These are phyloP conservation scores for Reticulitermes lucifugus DNA, from an alignment of 2,888 invertebrate species.

Conservation along the genomic window DNA sequence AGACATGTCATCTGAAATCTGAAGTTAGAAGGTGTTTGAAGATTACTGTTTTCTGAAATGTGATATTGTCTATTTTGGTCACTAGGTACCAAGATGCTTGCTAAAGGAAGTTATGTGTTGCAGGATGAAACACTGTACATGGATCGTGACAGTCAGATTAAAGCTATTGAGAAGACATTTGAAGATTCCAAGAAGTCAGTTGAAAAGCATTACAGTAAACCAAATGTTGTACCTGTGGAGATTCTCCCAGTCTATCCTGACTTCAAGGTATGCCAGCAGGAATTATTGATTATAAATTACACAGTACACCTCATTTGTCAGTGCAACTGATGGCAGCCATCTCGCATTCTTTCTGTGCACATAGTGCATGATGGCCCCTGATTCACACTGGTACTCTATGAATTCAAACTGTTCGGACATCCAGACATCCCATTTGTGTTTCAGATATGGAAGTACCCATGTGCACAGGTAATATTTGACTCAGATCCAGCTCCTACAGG, in stretches of 20 bases:
- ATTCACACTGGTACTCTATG: not conserved
- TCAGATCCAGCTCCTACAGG: constrained; percentile 96
- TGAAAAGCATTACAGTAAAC: constrained; percentile 95
- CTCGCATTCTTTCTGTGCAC: not conserved
- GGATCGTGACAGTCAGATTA: constrained; percentile 97
- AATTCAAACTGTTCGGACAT: too few relatives aligned
- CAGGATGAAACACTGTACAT: constrained; percentile 94
- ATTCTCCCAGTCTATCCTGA: constrained; percentile 92
- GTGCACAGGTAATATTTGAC: constrained; percentile 98
- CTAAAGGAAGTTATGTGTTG: constrained; percentile 40
- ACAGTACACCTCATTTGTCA: too few relatives aligned
- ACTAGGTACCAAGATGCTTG: too few relatives aligned
- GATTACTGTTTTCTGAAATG: too few relatives aligned
- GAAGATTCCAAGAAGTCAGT: constrained; percentile 87
- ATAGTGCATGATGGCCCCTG: not conserved
- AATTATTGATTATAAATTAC: not conserved
- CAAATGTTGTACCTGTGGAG: constrained; percentile 92
- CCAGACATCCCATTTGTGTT: constrained; percentile 54
- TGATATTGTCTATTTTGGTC: too few relatives aligned
- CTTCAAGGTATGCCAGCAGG: constrained; percentile 72
- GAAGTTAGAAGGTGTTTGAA: too few relatives aligned
- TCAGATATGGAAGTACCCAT: constrained; percentile 95
- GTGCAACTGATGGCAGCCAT: too few relatives aligned
- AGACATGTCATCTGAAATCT: too few relatives aligned
- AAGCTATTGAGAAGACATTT: constrained; percentile 97